Evolutionary conservation across 2,797 vertebrate species (phyloP).

Genomic region (Micrastur ruficollis): DNA sequence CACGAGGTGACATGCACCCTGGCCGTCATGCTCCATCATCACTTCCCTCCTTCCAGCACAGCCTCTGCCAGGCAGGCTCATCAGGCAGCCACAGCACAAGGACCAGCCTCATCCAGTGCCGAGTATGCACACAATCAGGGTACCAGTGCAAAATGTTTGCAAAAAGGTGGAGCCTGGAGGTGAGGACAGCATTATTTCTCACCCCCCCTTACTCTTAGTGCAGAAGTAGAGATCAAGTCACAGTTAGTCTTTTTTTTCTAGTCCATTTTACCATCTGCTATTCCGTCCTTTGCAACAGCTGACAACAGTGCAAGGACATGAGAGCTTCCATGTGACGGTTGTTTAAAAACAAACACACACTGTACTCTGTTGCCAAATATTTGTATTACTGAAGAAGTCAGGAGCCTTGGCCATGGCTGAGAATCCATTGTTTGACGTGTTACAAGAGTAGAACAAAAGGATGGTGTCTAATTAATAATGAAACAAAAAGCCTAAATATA

Average conservation of each 20-base stretch:
- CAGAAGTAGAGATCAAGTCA: not conserved
- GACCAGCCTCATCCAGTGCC: not conserved
- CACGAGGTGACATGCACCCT: not conserved
- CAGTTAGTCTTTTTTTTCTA: not conserved
- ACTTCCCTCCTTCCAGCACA: not conserved
- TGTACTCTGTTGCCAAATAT: slow-evolving; percentile 11
- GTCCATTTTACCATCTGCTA: slow-evolving; percentile 40
- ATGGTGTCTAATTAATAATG: not conserved
- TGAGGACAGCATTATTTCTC: not conserved
- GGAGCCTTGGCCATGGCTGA: not conserved
- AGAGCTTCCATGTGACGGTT: not conserved
- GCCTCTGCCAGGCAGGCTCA: not conserved
- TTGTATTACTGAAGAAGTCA: slow-evolving; percentile 8
- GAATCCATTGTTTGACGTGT: not conserved
- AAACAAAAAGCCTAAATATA: slow-evolving; percentile 2
- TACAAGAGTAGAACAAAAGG: not conserved
- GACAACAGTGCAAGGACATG: slow-evolving; percentile 6
- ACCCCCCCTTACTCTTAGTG: not conserved
- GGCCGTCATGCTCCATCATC: accelerated
- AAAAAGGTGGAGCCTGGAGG: not conserved
- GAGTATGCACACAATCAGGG: not conserved
- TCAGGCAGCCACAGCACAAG: not conserved
- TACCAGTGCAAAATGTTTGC: not conserved
- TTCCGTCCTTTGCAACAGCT: slow-evolving; percentile 35
- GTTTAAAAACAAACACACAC: slow-evolving; percentile 43